These are phyloP conservation scores for Manacus vitellinus DNA, from an alignment of 2,113 vertebrate genomes.

Conservation along the genomic window DNA sequence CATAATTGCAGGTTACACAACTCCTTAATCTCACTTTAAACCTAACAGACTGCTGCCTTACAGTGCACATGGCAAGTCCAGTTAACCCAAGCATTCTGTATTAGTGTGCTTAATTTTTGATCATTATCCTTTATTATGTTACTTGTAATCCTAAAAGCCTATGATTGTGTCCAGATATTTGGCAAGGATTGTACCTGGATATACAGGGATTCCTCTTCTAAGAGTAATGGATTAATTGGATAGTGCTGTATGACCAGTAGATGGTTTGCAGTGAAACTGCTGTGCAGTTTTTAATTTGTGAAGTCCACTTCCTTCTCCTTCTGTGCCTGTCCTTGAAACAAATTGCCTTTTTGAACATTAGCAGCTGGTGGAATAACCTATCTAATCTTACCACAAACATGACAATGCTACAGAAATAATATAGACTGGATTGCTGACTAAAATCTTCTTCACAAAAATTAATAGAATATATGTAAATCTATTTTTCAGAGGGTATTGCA, in stretches of 20 bases:
- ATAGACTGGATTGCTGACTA: neutral
- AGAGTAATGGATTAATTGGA: constrained; percentile 70
- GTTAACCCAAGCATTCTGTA: constrained; percentile 44
- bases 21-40: constrained; percentile 78
- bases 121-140: constrained; percentile 74
- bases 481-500: neutral
- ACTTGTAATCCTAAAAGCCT: constrained; percentile 77
- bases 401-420: neutral
- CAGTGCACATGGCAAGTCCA: constrained; percentile 37
- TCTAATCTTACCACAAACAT: neutral
- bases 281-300: constrained; percentile 16
- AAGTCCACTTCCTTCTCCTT: neutral
- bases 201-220: constrained; percentile 63
- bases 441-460: neutral
- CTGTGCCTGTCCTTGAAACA: neutral
- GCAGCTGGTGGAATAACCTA: neutral
- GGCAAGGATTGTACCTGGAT: constrained; percentile 72
- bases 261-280: constrained; percentile 40
- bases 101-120: constrained; percentile 67
- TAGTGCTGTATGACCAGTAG: neutral
- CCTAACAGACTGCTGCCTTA: constrained; percentile 69
- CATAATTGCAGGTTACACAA: constrained; percentile 71
- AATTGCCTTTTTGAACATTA: neutral
- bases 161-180: constrained; percentile 70
- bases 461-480: neutral